Percentiles rank a stretch among this genome's conserved stretches.
Evolutionary conservation across 2,888 invertebrate genomes (phyloP).

Genomic region (Xanthostigma xanthostigma): DNA sequence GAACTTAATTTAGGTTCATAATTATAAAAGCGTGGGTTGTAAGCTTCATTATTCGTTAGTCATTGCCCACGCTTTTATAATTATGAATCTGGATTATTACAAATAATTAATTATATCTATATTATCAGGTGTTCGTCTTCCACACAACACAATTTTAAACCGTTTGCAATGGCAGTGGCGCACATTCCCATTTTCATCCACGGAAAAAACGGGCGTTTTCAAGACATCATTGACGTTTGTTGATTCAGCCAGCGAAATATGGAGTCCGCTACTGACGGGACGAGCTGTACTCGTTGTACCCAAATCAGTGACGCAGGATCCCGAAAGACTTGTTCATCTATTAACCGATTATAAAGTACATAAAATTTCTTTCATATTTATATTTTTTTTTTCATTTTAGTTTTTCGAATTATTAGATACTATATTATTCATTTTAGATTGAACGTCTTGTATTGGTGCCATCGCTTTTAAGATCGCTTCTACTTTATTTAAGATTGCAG

Average conservation of each 20-base stretch:
- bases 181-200: conserved; percentile 53
- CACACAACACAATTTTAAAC: conserved; percentile 63
- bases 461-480: conserved; percentile 60
- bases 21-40: too few species aligned
- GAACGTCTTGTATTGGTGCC: conserved; percentile 75
- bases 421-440: conserved; percentile 34
- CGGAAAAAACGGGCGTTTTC: conserved; percentile 62
- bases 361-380: not conserved
- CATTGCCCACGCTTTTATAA: not conserved
- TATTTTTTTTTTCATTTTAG: not conserved
- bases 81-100: not conserved
- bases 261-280: conserved; percentile 67
- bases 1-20: too few species aligned
- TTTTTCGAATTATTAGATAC: not conserved
- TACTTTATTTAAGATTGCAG: conserved; percentile 54
- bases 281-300: conserved; percentile 58
- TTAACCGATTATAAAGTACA: conserved; percentile 54
- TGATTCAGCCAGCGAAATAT: conserved; percentile 77
- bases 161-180: conserved; percentile 81
- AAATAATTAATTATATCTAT: not conserved
- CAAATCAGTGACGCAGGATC: conserved; percentile 57
- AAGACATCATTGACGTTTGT: conserved; percentile 87
- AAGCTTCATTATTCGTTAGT: too few species aligned
- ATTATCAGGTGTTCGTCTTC: conserved; percentile 56
- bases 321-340: conserved; percentile 52